A percentile compares a stretch with the other conserved stretches of the same genome.
Evolutionary conservation across 2,888 invertebrate species (phyloP).

Genomic region (Bellardia pandia): DNA sequence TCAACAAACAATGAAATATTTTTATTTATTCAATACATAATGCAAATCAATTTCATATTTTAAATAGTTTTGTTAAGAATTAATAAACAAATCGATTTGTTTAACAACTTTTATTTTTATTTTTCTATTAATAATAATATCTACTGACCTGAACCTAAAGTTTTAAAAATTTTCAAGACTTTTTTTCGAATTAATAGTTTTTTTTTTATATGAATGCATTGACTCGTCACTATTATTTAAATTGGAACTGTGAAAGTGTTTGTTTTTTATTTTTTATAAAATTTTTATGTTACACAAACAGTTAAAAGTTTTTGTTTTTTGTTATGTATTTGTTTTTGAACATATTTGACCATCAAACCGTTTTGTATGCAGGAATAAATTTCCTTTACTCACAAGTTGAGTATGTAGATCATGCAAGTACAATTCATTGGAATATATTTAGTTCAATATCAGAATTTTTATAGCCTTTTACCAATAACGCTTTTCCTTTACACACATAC

Average conservation of each 20-base stretch:
- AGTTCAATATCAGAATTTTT: constrained; percentile 50
- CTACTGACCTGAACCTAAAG: constrained; percentile 21
- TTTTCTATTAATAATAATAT: neutral
- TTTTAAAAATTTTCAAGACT: neutral
- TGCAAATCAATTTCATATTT: neutral
- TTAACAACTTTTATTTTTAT: constrained; percentile 31
- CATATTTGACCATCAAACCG: constrained; percentile 54
- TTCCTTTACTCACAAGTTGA: constrained; percentile 5
- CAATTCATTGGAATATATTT: neutral
- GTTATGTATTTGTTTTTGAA: neutral
- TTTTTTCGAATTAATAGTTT: constrained; percentile 7
- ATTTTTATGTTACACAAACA: constrained; percentile 43
- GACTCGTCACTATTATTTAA: constrained; percentile 48
- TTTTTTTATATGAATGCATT: constrained; percentile 26
- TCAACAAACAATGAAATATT: too few relatives aligned
- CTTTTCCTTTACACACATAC: constrained; percentile 15
- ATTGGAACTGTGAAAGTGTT: constrained; percentile 49
- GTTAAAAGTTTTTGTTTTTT: constrained; percentile 41
- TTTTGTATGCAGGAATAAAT: constrained; percentile 22
- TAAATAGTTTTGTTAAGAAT: too few relatives aligned
- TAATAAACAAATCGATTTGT: too few relatives aligned
- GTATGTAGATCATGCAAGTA: neutral
- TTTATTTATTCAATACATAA: neutral
- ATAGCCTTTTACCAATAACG: constrained; percentile 7
- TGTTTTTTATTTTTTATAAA: neutral